These are phyloP conservation scores for Bombus polaris DNA, from an alignment of 1,140 invertebrate genomes.

Conservation along the genomic window DNA sequence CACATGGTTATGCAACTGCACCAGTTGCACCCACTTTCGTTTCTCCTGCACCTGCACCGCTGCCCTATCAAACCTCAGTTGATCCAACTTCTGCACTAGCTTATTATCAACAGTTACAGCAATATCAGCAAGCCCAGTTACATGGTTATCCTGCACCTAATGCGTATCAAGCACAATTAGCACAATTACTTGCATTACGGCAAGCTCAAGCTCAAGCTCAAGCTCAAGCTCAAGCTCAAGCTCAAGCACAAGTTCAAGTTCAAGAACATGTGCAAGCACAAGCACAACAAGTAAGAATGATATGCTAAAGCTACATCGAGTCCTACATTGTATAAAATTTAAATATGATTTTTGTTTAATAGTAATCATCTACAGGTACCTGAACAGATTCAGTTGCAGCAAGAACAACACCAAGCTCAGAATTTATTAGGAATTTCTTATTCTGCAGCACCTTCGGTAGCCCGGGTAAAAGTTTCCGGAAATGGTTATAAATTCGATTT, in stretches of 20 bases:
- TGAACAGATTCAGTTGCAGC: constrained; percentile 65
- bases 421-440: constrained; percentile 75
- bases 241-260: background rate
- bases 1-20: constrained; percentile 53
- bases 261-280: constrained; percentile 45
- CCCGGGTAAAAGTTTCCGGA: constrained; percentile 73
- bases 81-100: constrained; percentile 58
- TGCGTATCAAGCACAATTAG: constrained; percentile 65
- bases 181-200: constrained; percentile 63
- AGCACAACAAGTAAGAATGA: constrained; percentile 40
- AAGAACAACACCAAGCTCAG: constrained; percentile 59
- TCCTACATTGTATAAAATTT: background rate
- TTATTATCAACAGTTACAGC: constrained; percentile 70
- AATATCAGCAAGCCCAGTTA: constrained; percentile 62
- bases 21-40: constrained; percentile 22
- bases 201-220: constrained; percentile 61
- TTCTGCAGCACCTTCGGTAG: constrained; percentile 73
- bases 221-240: constrained; percentile 47
- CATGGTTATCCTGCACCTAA: constrained; percentile 48
- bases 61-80: constrained; percentile 43
- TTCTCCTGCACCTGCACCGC: constrained; percentile 15
- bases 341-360: constrained; percentile 57
- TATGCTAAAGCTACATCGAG: too few species aligned
- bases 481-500: constrained; percentile 77
- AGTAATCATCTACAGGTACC: constrained; percentile 62